phyloP scores from a whole-genome alignment of 1,140 invertebrate species.

The Tribolium castaneum region DNA sequence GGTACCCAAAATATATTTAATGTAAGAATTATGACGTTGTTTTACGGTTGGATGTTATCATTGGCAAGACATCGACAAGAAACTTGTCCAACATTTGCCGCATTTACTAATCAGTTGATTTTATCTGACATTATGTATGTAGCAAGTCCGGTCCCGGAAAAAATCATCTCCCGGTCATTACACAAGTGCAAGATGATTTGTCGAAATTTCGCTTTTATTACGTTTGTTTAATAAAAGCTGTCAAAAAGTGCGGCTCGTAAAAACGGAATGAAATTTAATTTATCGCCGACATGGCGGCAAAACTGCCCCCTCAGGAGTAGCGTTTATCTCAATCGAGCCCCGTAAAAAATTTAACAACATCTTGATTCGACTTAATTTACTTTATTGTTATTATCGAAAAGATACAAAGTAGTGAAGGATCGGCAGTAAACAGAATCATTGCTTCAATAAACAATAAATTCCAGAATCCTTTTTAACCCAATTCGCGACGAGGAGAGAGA shows the following conservation, averaged over 20 bases:
- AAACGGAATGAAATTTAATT: slow-evolving; percentile 6
- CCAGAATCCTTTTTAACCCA: slow-evolving; percentile 17
- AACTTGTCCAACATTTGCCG: slow-evolving; percentile 29
- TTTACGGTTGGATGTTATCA: slow-evolving; percentile 10
- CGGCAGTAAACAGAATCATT: slow-evolving; percentile 10
- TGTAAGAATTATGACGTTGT: slow-evolving; percentile 21
- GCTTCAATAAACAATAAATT: slow-evolving; percentile 4
- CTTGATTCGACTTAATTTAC: slow-evolving; percentile 31
- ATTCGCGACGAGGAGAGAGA: not conserved
- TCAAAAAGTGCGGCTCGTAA: slow-evolving; percentile 12
- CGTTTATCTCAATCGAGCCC: slow-evolving; percentile 2
- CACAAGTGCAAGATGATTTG: slow-evolving; percentile 20
- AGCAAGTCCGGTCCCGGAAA: not conserved
- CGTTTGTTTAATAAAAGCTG: slow-evolving; percentile 35
- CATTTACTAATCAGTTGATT: slow-evolving; percentile 32
- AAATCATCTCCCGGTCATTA: not conserved
- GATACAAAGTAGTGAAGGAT: slow-evolving; percentile 5
- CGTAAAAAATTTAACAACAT: slow-evolving; percentile 31
- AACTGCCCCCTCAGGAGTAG: not conserved
- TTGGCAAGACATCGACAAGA: slow-evolving; percentile 11
- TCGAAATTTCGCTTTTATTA: slow-evolving; percentile 27
- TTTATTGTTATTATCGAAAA: slow-evolving; percentile 20
- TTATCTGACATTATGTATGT: slow-evolving; percentile 30
- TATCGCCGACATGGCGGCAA: not conserved
- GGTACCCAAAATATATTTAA: slow-evolving; percentile 7